These are phyloP conservation scores for Sardinella longiceps DNA, from an alignment of 2,797 vertebrate genomes.

Conservation along the genomic window DNA sequence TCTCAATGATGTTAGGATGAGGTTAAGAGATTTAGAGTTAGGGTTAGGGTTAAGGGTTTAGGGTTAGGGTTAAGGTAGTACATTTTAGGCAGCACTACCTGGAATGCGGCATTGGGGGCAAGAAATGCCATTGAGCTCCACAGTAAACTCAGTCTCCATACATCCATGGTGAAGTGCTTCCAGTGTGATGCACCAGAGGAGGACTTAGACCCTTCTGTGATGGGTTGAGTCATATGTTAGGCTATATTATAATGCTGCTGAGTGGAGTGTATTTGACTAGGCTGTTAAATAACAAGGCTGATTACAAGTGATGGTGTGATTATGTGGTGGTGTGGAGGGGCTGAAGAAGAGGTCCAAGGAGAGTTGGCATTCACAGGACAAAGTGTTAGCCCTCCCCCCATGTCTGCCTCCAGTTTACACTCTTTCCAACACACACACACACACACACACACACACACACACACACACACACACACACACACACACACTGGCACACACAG, in stretches of 20 bases:
- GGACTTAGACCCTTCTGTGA: too few species aligned
- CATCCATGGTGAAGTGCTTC: too few species aligned
- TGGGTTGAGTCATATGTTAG: too few species aligned
- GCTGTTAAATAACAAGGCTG: neutral
- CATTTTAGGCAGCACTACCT: too few species aligned
- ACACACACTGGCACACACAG: neutral
- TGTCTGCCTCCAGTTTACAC: constrained; percentile 43
- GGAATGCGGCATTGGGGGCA: too few species aligned
- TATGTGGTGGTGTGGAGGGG: neutral
- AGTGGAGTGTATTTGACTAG: neutral
- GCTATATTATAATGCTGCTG: neutral
- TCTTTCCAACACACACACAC: constrained; percentile 48
- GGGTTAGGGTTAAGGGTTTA: too few species aligned
- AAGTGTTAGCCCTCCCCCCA: constrained; percentile 17
- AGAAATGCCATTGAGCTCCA: too few species aligned
- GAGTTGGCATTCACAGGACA: neutral
- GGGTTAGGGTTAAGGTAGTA: too few species aligned
- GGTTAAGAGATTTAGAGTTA: too few species aligned
- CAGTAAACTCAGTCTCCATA: too few species aligned
- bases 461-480: neutral
- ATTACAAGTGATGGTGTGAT: neutral
- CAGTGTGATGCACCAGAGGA: too few species aligned
- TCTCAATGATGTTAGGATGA: too few species aligned
- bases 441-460: neutral
- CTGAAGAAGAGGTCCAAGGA: neutral